Conservation (phyloP, 2,113 vertebrate genomes). For the Marmota monax region DNA sequence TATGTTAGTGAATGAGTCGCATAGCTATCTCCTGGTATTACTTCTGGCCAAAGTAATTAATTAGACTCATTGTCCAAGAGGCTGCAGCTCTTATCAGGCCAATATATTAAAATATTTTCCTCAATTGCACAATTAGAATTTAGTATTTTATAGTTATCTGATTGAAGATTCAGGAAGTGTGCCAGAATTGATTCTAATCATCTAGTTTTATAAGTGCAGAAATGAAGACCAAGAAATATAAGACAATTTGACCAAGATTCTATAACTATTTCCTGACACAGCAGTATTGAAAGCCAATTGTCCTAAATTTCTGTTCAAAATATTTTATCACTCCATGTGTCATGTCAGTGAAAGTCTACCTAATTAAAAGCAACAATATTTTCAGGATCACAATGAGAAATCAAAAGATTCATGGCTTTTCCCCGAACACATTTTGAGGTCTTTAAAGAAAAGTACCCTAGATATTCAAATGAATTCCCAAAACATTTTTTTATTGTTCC, state of each 20-base stretch:
- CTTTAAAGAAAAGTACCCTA: not conserved
- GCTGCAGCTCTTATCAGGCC: not conserved
- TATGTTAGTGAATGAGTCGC: not conserved
- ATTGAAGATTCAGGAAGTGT: not conserved
- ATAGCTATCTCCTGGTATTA: not conserved
- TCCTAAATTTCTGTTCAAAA: constrained; percentile 7
- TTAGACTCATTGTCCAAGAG: not conserved
- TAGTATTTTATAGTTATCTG: not conserved
- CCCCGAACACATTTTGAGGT: not conserved
- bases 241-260: not conserved
- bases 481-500: not conserved
- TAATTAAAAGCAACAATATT: not conserved
- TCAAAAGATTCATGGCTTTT: not conserved
- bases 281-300: not conserved
- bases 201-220: not conserved
- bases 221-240: not conserved
- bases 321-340: not conserved
- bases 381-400: not conserved
- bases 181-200: not conserved
- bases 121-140: not conserved
- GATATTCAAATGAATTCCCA: not conserved
- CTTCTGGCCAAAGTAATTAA: not conserved
- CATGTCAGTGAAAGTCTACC: not conserved
- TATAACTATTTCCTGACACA: not conserved
- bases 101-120: not conserved